These are phyloP conservation scores for Halocynthia aurantium DNA, from an alignment of 23 tunicate genomes.

Conservation along the genomic window DNA sequence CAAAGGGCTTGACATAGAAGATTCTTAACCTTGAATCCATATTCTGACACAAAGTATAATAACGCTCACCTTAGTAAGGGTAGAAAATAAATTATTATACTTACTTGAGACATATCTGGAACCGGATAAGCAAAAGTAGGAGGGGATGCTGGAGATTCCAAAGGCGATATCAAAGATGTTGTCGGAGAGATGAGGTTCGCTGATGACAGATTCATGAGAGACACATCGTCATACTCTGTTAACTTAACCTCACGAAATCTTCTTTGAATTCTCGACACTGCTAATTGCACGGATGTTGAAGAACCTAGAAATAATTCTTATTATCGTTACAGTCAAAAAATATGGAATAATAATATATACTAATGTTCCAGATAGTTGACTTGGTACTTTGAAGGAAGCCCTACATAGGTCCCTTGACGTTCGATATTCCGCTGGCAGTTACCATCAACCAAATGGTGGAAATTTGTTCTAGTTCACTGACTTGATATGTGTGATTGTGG, in stretches of 20 bases:
- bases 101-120: slow-evolving; percentile 40
- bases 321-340: neutral
- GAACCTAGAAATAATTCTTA: slow-evolving; percentile 22
- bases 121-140: slow-evolving; percentile 38
- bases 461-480: too few relatives aligned
- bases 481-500: too few relatives aligned
- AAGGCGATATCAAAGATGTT: neutral
- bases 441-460: too few relatives aligned
- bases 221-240: slow-evolving; percentile 36
- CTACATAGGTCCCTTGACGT: too few relatives aligned
- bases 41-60: too few relatives aligned
- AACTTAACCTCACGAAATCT: slow-evolving; percentile 44
- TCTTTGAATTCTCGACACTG: slow-evolving; percentile 51
- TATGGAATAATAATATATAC: neutral
- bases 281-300: slow-evolving; percentile 43
- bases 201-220: slow-evolving; percentile 10
- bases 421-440: too few relatives aligned
- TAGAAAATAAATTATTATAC: neutral
- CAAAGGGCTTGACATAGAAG: too few relatives aligned
- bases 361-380: too few relatives aligned
- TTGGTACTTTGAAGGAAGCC: too few relatives aligned
- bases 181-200: slow-evolving; percentile 19
- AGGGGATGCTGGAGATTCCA: neutral
- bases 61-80: too few relatives aligned
- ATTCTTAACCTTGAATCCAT: too few relatives aligned